Evolutionary conservation across 2,113 vertebrate genomes (phyloP).

Genomic region (Microtus ochrogaster): DNA sequence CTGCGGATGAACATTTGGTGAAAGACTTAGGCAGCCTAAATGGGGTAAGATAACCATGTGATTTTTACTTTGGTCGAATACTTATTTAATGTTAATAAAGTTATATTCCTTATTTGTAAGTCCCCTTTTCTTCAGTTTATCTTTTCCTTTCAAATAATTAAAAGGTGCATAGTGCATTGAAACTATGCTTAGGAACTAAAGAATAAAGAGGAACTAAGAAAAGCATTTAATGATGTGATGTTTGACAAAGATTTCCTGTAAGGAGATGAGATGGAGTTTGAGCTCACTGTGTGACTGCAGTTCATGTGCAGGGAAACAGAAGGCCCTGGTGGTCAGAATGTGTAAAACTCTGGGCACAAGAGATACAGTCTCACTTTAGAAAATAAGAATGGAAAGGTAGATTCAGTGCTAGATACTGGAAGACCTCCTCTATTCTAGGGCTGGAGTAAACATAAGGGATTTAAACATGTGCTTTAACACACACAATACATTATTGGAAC

Average conservation of each 20-base stretch:
- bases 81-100: background rate
- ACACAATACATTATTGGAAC: background rate
- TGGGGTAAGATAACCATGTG: constrained; percentile 90
- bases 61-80: constrained; percentile 38
- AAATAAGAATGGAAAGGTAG: background rate
- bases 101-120: background rate
- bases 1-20: constrained; percentile 95
- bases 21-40: constrained; percentile 98
- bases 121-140: constrained; percentile 28
- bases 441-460: background rate
- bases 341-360: background rate
- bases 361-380: background rate
- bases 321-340: background rate
- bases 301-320: background rate
- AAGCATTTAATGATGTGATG: background rate
- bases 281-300: background rate
- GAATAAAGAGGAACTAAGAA: background rate
- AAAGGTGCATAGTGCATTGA: background rate
- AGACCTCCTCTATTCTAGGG: background rate
- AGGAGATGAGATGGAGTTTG: background rate
- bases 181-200: background rate
- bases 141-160: constrained; percentile 14
- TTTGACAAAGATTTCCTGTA: constrained; percentile 7
- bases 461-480: background rate
- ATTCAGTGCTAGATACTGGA: background rate